phyloP scores from a whole-genome alignment of 1,140 invertebrate species.

The Papilio helenus region DNA sequence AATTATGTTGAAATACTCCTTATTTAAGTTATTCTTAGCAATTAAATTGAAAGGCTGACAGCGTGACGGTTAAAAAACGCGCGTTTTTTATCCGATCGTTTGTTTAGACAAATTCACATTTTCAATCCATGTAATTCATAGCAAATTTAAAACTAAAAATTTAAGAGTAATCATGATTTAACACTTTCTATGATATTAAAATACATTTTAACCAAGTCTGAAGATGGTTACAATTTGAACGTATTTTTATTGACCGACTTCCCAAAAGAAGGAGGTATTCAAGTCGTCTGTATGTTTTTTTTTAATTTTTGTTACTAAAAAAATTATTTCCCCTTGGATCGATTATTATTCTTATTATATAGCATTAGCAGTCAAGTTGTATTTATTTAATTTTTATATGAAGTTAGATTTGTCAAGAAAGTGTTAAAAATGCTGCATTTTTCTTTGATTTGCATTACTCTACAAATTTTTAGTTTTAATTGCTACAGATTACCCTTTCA shows the following conservation, averaged over 20 bases:
- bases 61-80: background rate
- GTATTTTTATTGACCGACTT: too few relatives aligned
- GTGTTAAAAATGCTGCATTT: background rate
- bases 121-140: slow-evolving; percentile 44
- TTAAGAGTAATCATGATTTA: background rate
- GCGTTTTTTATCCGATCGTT: background rate
- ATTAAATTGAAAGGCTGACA: background rate
- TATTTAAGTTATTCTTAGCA: background rate
- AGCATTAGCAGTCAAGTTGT: background rate
- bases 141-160: slow-evolving; percentile 36
- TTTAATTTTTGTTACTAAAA: background rate
- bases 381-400: too few relatives aligned
- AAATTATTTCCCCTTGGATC: background rate
- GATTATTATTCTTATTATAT: background rate
- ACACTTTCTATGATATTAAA: background rate
- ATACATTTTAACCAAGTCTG: too few relatives aligned
- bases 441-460: background rate
- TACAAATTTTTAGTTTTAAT: background rate
- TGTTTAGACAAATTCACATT: background rate
- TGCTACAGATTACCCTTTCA: slow-evolving; percentile 12
- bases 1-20: background rate
- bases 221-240: too few relatives aligned
- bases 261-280: too few relatives aligned
- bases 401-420: background rate
- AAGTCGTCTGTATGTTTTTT: too few relatives aligned